Evolutionary conservation across 2,797 vertebrate species (phyloP).

Genomic region (Selene dorsalis): DNA sequence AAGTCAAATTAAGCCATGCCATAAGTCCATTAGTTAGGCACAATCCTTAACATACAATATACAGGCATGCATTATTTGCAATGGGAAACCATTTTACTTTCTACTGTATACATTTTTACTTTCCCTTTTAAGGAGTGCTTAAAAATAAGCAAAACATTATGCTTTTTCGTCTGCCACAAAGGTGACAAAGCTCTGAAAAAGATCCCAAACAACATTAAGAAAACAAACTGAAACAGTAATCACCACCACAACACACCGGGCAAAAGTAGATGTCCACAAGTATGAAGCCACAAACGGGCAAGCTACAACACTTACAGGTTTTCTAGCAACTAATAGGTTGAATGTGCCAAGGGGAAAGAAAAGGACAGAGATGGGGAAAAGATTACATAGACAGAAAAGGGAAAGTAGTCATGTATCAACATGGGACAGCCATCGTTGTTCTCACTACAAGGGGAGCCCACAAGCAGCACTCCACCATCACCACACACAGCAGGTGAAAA

Average conservation of each 20-base stretch:
- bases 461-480: slow-evolving; percentile 99
- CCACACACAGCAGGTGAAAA: slow-evolving; percentile 98
- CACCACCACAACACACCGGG: slow-evolving; percentile 88
- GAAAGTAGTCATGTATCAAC: slow-evolving; percentile 89
- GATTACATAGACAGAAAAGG: slow-evolving; percentile 86
- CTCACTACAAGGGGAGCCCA: slow-evolving; percentile 92
- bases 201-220: slow-evolving; percentile 99
- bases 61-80: slow-evolving; percentile 65
- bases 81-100: slow-evolving; percentile 78
- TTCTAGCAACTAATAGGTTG: slow-evolving; percentile 89
- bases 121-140: slow-evolving; percentile 56
- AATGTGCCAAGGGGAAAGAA: slow-evolving; percentile 85
- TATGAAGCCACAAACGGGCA: slow-evolving; percentile 93
- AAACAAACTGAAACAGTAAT: slow-evolving; percentile 69
- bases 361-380: slow-evolving; percentile 85
- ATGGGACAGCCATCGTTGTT: slow-evolving; percentile 94
- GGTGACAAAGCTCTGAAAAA: slow-evolving; percentile 87
- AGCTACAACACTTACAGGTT: slow-evolving; percentile 90
- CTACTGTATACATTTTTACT: slow-evolving; percentile 63
- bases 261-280: slow-evolving; percentile 88
- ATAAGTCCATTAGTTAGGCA: slow-evolving; percentile 74
- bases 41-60: slow-evolving; percentile 67
- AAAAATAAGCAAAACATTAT: slow-evolving; percentile 49
- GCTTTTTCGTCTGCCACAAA: slow-evolving; percentile 79
- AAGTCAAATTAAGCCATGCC: slow-evolving; percentile 77